Conservation (phyloP, 2,888 invertebrate genomes). For the Polylopha cassiicola region DNA sequence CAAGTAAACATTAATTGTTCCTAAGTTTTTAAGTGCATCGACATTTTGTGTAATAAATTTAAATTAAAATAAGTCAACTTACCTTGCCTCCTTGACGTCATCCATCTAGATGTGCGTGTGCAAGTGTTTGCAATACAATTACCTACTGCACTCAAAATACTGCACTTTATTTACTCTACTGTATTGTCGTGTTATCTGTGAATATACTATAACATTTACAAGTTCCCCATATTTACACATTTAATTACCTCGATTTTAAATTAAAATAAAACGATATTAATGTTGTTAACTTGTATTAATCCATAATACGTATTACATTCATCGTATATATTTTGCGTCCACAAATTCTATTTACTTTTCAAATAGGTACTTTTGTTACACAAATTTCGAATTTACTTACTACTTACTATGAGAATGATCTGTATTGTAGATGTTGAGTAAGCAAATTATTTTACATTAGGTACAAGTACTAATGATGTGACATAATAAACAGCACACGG, state of each 20-base stretch:
- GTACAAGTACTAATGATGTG: too few relatives aligned
- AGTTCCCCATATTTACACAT: conserved; percentile 15
- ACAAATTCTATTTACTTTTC: conserved; percentile 32
- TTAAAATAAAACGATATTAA: conserved; percentile 45
- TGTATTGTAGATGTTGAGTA: too few relatives aligned
- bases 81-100: conserved; percentile 14
- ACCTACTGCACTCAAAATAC: conserved; percentile 19
- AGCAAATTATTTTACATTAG: too few relatives aligned
- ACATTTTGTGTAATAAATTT: neutral
- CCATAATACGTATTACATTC: conserved; percentile 47
- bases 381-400: conserved; percentile 1
- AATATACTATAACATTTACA: conserved; percentile 17
- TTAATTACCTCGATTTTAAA: conserved; percentile 24
- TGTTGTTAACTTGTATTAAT: conserved; percentile 69
- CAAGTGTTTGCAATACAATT: conserved; percentile 19
- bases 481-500: too few relatives aligned
- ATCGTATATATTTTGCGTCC: conserved; percentile 40
- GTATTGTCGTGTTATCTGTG: conserved; percentile 15
- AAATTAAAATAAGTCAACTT: conserved; percentile 8
- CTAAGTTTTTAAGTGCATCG: too few relatives aligned
- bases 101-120: conserved; percentile 14
- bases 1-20: too few relatives aligned
- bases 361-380: too few relatives aligned
- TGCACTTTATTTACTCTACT: conserved; percentile 15
- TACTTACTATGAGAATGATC: conserved; percentile 1